Conservation (phyloP, 2,888 invertebrate genomes). For the Xanthorhoe designata region DNA sequence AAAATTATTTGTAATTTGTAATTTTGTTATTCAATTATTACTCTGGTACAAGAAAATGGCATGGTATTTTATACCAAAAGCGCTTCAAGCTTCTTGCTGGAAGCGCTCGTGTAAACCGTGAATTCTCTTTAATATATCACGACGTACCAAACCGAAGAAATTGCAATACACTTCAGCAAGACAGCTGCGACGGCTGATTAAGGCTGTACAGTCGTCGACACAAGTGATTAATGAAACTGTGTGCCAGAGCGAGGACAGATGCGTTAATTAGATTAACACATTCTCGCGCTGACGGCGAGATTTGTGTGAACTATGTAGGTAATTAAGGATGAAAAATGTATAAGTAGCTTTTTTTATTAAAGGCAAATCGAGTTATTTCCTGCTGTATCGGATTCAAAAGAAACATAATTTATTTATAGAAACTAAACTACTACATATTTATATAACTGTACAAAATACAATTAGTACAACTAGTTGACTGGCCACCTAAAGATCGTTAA, state of each 20-base stretch:
- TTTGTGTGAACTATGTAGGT: slow-evolving; percentile 34
- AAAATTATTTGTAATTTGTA: too few species aligned
- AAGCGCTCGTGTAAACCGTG: neutral
- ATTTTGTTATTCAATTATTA: too few species aligned
- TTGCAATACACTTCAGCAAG: slow-evolving; percentile 38
- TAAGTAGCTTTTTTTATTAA: neutral
- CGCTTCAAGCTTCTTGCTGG: neutral
- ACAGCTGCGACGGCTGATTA: slow-evolving; percentile 42
- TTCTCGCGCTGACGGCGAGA: slow-evolving; percentile 45
- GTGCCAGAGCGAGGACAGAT: slow-evolving; percentile 60
- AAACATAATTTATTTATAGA: too few species aligned
- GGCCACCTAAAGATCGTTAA: too few species aligned
- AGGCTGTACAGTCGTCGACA: slow-evolving; percentile 48
- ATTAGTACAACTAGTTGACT: too few species aligned
- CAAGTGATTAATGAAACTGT: slow-evolving; percentile 69
- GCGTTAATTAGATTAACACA: slow-evolving; percentile 71
- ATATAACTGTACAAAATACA: too few species aligned
- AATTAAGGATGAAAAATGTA: slow-evolving; percentile 19
- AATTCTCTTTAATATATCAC: slow-evolving; percentile 21
- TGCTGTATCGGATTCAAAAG: too few species aligned
- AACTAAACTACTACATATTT: too few species aligned
- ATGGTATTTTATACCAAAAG: too few species aligned
- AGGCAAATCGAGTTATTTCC: too few species aligned
- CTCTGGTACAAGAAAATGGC: too few species aligned
- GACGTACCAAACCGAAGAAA: slow-evolving; percentile 36